These are phyloP conservation scores for Poecilia wingei DNA, from an alignment of 2,797 vertebrate genomes.

Conservation along the genomic window DNA sequence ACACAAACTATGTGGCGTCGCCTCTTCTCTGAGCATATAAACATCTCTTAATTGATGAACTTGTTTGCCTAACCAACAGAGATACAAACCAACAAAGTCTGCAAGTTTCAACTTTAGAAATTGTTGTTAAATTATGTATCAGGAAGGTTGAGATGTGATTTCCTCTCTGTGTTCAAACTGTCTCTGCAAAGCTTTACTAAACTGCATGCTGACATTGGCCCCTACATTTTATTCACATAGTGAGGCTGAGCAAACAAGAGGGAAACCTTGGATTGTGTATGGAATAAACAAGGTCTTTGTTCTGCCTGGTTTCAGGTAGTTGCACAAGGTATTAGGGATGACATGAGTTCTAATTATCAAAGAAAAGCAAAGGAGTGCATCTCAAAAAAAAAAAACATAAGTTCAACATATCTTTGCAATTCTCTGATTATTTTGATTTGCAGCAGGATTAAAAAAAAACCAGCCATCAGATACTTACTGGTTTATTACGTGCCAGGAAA, in stretches of 20 bases:
- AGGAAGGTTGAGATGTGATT: background rate
- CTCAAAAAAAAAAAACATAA: background rate
- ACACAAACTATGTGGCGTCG: background rate
- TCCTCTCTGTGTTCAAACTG: background rate
- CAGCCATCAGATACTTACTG: background rate
- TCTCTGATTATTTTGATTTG: background rate
- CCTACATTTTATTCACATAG: background rate
- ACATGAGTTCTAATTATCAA: background rate
- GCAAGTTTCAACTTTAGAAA: background rate
- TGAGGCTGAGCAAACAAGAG: background rate
- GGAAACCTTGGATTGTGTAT: background rate
- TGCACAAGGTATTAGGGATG: background rate
- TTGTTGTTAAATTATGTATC: background rate
- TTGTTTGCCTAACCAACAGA: background rate
- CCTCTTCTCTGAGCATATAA: background rate
- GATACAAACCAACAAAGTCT: background rate
- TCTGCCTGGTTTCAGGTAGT: background rate
- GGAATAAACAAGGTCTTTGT: background rate
- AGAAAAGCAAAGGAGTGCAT: background rate
- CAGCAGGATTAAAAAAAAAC: background rate
- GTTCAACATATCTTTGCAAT: background rate
- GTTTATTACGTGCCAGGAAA: too few relatives aligned
- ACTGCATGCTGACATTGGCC: background rate
- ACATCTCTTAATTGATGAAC: background rate
- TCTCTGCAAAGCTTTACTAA: background rate